These are phyloP conservation scores for Crenuchus spilurus DNA, from an alignment of 2,797 vertebrate genomes.

Conservation along the genomic window DNA sequence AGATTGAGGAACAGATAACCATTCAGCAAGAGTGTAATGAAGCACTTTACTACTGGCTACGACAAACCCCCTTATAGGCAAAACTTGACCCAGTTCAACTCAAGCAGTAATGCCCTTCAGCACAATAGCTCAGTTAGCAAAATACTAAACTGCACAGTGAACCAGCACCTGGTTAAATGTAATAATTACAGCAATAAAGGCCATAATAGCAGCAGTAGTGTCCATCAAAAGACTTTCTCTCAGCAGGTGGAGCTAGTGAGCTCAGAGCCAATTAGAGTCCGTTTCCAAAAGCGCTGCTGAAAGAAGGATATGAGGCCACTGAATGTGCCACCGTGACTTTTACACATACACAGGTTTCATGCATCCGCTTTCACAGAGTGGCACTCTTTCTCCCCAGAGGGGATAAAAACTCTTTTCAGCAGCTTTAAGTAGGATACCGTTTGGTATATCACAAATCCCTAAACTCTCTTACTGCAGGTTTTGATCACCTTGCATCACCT, in stretches of 20 bases:
- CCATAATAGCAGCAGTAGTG: not conserved
- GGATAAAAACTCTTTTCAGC: conserved; percentile 9
- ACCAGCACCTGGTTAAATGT: not conserved
- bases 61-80: too few species aligned
- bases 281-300: not conserved
- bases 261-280: not conserved
- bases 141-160: not conserved
- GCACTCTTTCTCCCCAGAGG: not conserved
- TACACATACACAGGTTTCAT: not conserved
- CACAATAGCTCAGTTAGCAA: not conserved
- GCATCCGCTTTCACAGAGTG: conserved; percentile 11
- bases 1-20: not conserved
- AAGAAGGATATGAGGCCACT: not conserved
- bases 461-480: conserved; percentile 11
- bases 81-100: not conserved
- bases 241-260: not conserved
- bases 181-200: not conserved
- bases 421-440: conserved; percentile 5
- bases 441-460: not conserved
- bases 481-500: conserved; percentile 19
- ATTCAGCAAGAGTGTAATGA: not conserved
- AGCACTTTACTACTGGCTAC: not conserved
- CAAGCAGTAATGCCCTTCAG: not conserved
- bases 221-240: not conserved
- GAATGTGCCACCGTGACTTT: not conserved